Conservation (phyloP, 1,140 invertebrate genomes). For the Saccostrea cuccullata region DNA sequence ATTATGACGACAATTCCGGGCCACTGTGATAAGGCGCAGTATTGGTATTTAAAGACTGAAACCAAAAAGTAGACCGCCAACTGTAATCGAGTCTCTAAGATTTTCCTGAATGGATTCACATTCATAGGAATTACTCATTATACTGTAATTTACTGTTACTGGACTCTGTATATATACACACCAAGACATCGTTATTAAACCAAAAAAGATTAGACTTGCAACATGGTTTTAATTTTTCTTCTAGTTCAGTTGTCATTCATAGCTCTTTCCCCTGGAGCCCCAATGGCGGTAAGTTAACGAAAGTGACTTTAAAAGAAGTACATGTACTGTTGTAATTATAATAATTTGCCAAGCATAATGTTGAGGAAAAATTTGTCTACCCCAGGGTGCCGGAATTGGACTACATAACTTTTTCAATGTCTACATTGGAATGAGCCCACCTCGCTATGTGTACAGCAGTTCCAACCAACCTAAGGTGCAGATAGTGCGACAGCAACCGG, state of each 20-base stretch:
- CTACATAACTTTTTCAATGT: constrained; percentile 22
- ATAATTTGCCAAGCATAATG: not conserved
- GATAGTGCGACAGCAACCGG: not conserved
- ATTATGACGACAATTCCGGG: constrained; percentile 20
- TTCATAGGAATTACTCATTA: not conserved
- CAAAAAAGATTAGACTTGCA: not conserved
- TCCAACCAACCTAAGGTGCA: not conserved
- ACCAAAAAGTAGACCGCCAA: not conserved
- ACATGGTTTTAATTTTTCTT: not conserved
- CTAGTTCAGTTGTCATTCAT: not conserved
- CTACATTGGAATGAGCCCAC: not conserved
- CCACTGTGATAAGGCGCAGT: not conserved
- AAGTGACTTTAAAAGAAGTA: not conserved
- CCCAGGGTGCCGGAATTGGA: not conserved
- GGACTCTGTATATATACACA: not conserved
- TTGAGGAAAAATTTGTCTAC: not conserved
- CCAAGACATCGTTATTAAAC: not conserved
- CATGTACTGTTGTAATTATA: not conserved
- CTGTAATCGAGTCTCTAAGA: constrained; percentile 1
- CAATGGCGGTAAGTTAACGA: constrained; percentile 2
- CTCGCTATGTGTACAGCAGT: not conserved
- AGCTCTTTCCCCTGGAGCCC: not conserved
- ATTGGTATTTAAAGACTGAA: constrained; percentile 22
- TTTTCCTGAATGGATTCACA: not conserved
- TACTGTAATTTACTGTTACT: not conserved